Percentiles rank a stretch among this genome's conserved stretches.
These are phyloP conservation scores for Pterocles burchelli DNA, from an alignment of 2,113 vertebrate genomes.

Conservation along the genomic window DNA sequence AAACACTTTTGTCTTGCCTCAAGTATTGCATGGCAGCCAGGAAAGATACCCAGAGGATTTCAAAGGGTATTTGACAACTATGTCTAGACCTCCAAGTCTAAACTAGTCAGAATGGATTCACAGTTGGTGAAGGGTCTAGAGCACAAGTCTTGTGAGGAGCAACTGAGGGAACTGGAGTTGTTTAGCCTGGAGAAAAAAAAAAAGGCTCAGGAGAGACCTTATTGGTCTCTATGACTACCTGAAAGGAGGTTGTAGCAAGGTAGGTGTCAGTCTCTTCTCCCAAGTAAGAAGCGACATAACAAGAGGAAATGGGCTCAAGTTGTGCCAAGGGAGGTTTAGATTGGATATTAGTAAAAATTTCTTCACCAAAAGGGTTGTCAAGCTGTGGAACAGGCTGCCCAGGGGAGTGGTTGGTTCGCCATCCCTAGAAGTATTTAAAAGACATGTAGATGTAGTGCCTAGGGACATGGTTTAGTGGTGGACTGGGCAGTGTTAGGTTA, in stretches of 20 bases:
- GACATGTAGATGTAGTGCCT: accelerated
- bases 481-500: not conserved
- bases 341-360: not conserved
- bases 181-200: not conserved
- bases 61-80: not conserved
- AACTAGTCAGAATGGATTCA: not conserved
- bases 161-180: not conserved
- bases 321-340: not conserved
- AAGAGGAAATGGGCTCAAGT: not conserved
- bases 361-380: not conserved
- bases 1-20: not conserved
- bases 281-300: not conserved
- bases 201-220: not conserved
- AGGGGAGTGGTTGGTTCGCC: not conserved
- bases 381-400: not conserved
- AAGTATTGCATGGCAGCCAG: accelerated
- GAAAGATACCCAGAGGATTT: not conserved
- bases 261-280: not conserved
- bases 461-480: not conserved
- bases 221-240: not conserved
- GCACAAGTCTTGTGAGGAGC: not conserved
- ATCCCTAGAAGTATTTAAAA: not conserved
- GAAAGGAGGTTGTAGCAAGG: not conserved
- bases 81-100: not conserved
- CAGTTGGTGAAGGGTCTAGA: not conserved